A percentile compares a stretch with the other conserved stretches of the same genome.
These are phyloP conservation scores for Diaphora mendica DNA, from an alignment of 2,888 invertebrate genomes.

Conservation along the genomic window DNA sequence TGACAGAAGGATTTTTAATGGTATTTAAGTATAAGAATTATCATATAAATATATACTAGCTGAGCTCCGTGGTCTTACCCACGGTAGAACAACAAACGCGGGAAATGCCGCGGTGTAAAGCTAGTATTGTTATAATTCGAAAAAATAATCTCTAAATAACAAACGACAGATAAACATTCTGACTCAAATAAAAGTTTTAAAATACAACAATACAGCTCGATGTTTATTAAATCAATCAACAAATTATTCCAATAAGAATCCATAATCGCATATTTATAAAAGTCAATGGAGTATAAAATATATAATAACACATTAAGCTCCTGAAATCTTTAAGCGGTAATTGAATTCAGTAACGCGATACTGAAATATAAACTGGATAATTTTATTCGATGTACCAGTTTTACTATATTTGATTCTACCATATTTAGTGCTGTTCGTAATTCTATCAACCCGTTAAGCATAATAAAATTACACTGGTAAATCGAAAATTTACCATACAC, in stretches of 20 bases:
- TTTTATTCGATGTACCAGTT: neutral
- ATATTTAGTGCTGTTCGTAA: constrained; percentile 13
- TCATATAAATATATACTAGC: too few species aligned
- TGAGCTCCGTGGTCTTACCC: too few species aligned
- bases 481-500: constrained; percentile 23
- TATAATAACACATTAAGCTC: neutral
- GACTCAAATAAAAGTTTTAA: neutral
- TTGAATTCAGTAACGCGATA: neutral
- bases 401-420: neutral
- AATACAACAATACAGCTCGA: neutral
- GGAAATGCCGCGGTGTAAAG: too few species aligned
- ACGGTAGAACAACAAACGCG: too few species aligned
- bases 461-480: constrained; percentile 18
- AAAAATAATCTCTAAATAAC: neutral
- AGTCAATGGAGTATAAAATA: neutral
- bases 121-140: neutral
- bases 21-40: too few species aligned
- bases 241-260: neutral
- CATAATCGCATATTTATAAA: neutral
- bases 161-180: neutral
- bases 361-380: neutral
- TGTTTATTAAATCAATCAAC: neutral
- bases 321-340: neutral
- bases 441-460: constrained; percentile 10
- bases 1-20: too few species aligned